These are phyloP conservation scores for Catajapyx aquilonaris DNA, from an alignment of 1,140 invertebrate species.

Conservation along the genomic window DNA sequence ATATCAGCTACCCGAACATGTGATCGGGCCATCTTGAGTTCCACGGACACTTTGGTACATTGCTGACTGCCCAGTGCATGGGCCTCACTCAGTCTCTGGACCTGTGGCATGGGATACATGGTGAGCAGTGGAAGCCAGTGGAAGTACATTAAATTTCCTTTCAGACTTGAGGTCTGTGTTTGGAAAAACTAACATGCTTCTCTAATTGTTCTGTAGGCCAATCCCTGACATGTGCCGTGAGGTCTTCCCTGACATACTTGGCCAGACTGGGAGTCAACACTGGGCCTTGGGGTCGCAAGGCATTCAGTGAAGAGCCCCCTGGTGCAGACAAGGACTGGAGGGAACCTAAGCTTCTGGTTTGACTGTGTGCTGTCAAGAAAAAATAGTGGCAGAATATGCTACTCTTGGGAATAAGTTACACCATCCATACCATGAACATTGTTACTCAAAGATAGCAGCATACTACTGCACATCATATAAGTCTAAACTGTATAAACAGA, in stretches of 20 bases:
- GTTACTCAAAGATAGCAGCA: no score
- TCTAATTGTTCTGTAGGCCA: slow-evolving; percentile 84
- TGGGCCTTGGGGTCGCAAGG: slow-evolving; percentile 26
- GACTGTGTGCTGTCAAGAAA: slow-evolving; percentile 23
- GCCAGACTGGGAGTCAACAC: slow-evolving; percentile 69
- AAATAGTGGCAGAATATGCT: no score
- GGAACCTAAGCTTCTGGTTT: slow-evolving; percentile 24
- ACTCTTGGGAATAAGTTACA: no score
- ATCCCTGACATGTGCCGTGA: slow-evolving; percentile 72
- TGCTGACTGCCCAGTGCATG: slow-evolving; percentile 63
- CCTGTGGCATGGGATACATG: slow-evolving; percentile 28
- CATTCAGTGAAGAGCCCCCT: slow-evolving; percentile 24
- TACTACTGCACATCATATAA: no score
- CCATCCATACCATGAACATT: no score
- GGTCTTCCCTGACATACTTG: slow-evolving; percentile 76
- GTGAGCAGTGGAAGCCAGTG: slow-evolving; percentile 4
- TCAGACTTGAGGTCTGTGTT: neutral
- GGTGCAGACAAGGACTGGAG: slow-evolving; percentile 28
- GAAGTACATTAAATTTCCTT: slow-evolving; percentile 4
- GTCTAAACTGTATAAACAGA: no score
- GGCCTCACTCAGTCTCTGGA: slow-evolving; percentile 60
- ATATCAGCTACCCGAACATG: slow-evolving; percentile 87
- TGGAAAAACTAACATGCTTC: slow-evolving; percentile 50
- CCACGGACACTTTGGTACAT: slow-evolving; percentile 81
- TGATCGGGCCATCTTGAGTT: slow-evolving; percentile 82